Conservation (phyloP, 2,113 vertebrate species). For the Catharus minimus region DNA sequence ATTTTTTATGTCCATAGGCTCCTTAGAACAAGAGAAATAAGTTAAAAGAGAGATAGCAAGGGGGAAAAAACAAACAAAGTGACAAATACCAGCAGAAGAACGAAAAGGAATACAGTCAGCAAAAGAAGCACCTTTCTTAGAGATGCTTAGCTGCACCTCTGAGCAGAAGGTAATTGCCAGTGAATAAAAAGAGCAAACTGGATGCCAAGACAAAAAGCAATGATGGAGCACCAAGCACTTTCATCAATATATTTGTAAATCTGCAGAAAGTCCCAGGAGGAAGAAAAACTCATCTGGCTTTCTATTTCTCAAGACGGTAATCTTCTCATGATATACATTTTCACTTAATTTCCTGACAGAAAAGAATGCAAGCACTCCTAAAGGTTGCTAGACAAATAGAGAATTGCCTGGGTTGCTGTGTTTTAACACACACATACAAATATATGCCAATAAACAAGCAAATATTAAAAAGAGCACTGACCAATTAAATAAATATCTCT, state of each 20-base stretch:
- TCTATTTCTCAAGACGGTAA: not conserved
- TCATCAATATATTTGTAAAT: constrained; percentile 32
- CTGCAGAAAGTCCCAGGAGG: not conserved
- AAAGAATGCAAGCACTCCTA: not conserved
- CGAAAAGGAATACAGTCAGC: not conserved
- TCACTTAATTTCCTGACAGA: constrained; percentile 2
- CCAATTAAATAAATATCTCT: not conserved
- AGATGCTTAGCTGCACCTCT: not conserved
- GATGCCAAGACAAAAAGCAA: not conserved
- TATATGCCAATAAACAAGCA: not conserved
- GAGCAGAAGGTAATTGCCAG: not conserved
- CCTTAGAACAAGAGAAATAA: not conserved
- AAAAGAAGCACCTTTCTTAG: not conserved
- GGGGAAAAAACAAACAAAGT: not conserved
- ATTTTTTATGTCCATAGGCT: not conserved
- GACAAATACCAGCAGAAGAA: not conserved
- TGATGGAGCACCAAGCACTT: not conserved
- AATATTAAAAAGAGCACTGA: not conserved
- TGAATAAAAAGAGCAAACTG: not conserved
- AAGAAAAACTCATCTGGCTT: not conserved
- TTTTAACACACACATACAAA: not conserved
- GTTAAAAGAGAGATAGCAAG: not conserved
- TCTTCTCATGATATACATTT: constrained; percentile 7
- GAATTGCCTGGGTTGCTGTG: not conserved
- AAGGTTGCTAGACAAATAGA: not conserved